Evolutionary conservation across 1,140 invertebrate genomes (phyloP).

Genomic region (Tribolium castaneum): DNA sequence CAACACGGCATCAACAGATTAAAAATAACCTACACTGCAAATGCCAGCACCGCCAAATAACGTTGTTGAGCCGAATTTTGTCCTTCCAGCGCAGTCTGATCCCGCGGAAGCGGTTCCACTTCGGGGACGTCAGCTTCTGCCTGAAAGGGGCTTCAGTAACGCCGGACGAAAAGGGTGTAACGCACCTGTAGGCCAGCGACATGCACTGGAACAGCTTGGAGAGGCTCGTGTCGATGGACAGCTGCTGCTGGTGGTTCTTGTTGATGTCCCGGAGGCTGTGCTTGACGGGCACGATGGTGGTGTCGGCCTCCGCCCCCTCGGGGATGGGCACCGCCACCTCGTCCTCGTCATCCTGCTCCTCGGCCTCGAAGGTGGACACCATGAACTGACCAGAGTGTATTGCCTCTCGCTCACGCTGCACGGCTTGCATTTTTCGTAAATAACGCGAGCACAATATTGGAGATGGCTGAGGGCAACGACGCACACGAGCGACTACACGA

Average conservation of each 20-base stretch:
- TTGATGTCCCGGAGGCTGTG: conserved; percentile 40
- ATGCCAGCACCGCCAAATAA: conserved; percentile 99
- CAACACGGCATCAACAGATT: background rate
- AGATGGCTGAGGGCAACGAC: conserved; percentile 42
- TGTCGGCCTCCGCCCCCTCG: conserved; percentile 66
- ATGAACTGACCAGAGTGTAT: conserved; percentile 99
- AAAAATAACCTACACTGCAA: conserved; percentile 91
- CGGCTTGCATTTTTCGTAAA: conserved; percentile 13
- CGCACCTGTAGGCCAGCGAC: conserved; percentile 94
- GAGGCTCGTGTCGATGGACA: conserved; percentile 92
- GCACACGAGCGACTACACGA: conserved; percentile 51
- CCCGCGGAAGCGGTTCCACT: conserved; percentile 99
- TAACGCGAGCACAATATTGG: conserved; percentile 14
- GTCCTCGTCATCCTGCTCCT: conserved; percentile 90
- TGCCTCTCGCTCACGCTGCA: conserved; percentile 69
- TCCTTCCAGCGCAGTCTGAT: conserved; percentile 97
- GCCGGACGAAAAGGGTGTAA: conserved; percentile 18
- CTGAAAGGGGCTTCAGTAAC: conserved; percentile 68
- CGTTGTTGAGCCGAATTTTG: conserved; percentile 98
- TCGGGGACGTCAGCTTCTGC: conserved; percentile 98
- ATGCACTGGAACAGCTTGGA: conserved; percentile 97
- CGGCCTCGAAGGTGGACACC: conserved; percentile 95
- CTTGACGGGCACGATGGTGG: conserved; percentile 50
- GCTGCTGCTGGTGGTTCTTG: conserved; percentile 67
- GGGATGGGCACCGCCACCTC: conserved; percentile 81